Evolutionary conservation across 2,113 vertebrate genomes (phyloP).

Genomic region (Pedetes capensis): DNA sequence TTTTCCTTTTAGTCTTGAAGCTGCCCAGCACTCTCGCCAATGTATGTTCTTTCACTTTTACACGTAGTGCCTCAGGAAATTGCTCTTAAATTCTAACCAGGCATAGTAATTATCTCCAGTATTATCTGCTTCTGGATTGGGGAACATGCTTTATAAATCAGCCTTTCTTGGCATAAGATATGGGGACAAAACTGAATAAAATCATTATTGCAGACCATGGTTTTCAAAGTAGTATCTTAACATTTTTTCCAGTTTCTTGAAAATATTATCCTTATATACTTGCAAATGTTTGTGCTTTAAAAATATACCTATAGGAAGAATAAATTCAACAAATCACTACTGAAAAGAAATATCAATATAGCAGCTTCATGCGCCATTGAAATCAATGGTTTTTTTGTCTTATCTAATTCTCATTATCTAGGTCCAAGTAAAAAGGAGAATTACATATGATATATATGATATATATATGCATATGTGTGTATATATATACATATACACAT

Average conservation of each 20-base stretch:
- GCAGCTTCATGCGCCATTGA: background rate
- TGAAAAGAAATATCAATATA: constrained; percentile 5
- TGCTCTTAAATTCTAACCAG: constrained; percentile 70
- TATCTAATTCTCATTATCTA: background rate
- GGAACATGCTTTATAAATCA: constrained; percentile 72
- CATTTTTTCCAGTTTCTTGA: constrained; percentile 63
- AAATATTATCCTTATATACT: constrained; percentile 25
- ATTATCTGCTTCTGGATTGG: constrained; percentile 66
- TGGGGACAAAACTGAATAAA: constrained; percentile 54
- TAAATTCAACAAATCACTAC: constrained; percentile 27
- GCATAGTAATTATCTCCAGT: constrained; percentile 55
- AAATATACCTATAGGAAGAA: constrained; percentile 12
- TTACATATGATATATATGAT: background rate
- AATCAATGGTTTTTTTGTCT: background rate
- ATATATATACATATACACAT: no score
- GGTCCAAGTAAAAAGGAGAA: background rate
- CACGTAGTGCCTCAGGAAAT: constrained; percentile 73
- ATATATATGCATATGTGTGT: no score
- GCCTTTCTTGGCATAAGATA: constrained; percentile 61
- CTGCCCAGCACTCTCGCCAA: background rate
- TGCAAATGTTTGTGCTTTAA: background rate
- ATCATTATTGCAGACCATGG: constrained; percentile 60
- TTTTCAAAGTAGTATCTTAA: constrained; percentile 48
- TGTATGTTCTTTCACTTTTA: constrained; percentile 65
- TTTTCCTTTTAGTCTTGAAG: background rate